Evolutionary conservation across 2,113 vertebrate species (phyloP), one percentile per base, ranked within the genome.

Genomic region (Rhizomys pruinosus): DNA sequence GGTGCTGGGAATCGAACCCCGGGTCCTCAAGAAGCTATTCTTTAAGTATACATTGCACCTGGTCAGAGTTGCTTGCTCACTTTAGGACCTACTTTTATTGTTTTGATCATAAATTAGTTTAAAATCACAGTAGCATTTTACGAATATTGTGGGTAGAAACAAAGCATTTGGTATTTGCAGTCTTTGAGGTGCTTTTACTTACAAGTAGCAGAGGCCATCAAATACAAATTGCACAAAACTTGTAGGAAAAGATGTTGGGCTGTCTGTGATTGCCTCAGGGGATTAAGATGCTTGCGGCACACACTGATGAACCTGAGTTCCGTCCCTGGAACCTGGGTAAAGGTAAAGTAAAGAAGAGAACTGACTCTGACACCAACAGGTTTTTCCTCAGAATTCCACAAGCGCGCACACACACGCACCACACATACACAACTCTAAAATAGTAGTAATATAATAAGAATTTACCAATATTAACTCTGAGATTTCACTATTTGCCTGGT

Each of bases 21-120:
- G n/a, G n/a, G n/a, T n/a, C n/a, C n/a, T n/a, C 55, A 90, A 34
- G 32, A 93, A 44, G 89, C 55, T 87, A 0, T 55, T 86, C 34
- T 68, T 90, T 57, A 57, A 90, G 64, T 22, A 0, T 87, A 64
- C 19, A 55, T 88, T 87, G 44, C 55, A 44, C 29, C 80, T 23
- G 15, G 15, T 88, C 90, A 90, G 10, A 88, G 37, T 81, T 90
- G 39, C n/a, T 84, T 92, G 80, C 69, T 44, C 69, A 81, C 22
- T 81, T 73, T 69, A 47, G 69, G n/a, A n/a, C n/a, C n/a, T n/a
- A n/a, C n/a, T 89, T 90, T 89, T 87, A 72, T 76, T 96, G 76
- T 47, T 93, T 74, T 87, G 59, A 57, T 34, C 71, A 17, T 80
- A 77, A 59, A 44, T 87, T 91, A 76, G 57, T 85, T 93, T 85